phyloP scores from a whole-genome alignment of 2,797 vertebrate species.

The Picus viridis region DNA sequence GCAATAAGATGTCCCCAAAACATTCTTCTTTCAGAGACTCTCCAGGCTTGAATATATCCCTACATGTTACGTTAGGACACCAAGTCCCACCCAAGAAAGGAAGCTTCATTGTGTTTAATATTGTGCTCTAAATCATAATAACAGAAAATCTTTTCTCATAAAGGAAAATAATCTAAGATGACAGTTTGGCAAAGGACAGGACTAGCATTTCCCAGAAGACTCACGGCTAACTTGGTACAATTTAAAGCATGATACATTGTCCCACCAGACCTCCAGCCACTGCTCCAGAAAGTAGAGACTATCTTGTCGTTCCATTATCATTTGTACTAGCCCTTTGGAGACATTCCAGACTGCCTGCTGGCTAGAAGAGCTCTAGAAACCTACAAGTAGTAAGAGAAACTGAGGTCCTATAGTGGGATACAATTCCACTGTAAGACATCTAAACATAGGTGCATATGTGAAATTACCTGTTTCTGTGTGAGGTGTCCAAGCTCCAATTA shows the following conservation, averaged over 20 bases:
- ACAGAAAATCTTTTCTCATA: not conserved
- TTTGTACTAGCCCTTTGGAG: not conserved
- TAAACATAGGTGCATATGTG: not conserved
- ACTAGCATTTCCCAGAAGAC: not conserved
- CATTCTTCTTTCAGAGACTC: not conserved
- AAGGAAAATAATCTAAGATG: not conserved
- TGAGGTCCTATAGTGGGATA: not conserved
- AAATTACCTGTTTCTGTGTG: not conserved
- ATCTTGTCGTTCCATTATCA: fast-evolving
- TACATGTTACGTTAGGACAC: fast-evolving
- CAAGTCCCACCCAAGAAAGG: not conserved
- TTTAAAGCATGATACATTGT: not conserved
- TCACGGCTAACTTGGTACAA: not conserved
- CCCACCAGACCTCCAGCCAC: not conserved
- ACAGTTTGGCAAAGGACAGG: not conserved
- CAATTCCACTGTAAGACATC: not conserved
- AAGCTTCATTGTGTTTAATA: not conserved
- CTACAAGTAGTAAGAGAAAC: not conserved
- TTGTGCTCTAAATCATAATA: not conserved
- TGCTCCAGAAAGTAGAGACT: not conserved
- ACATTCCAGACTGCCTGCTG: fast-evolving
- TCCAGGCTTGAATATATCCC: not conserved
- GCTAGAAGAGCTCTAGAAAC: not conserved
- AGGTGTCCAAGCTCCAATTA: not conserved
- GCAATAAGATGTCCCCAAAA: not conserved